Conservation (phyloP, 2,113 vertebrate genomes). For the Abramis brama region DNA sequence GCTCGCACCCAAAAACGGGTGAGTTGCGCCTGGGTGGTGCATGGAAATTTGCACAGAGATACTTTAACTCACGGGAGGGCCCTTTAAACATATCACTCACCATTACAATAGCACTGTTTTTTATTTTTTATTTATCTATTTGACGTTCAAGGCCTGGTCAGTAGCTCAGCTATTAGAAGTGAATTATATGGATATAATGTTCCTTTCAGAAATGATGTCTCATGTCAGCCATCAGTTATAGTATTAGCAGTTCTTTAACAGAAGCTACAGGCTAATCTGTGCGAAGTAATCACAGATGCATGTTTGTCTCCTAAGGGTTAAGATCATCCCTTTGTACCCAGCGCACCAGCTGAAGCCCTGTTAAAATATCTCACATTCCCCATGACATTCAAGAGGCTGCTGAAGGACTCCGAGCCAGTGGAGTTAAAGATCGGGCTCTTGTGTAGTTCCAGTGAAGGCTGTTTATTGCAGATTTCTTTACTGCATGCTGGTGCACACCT, state of each 20-base stretch:
- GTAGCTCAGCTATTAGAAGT: background rate
- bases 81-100: conserved; percentile 6
- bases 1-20: conserved; percentile 21
- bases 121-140: background rate
- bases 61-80: conserved; percentile 1
- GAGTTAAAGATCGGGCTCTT: conserved; percentile 52
- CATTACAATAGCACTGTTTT: background rate
- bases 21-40: conserved; percentile 34
- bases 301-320: conserved; percentile 34
- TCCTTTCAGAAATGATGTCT: background rate
- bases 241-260: conserved; percentile 3
- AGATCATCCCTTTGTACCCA: conserved; percentile 31
- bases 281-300: conserved; percentile 25
- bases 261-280: background rate
- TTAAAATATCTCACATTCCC: conserved; percentile 58
- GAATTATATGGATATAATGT: background rate
- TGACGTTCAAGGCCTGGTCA: background rate
- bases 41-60: conserved; percentile 6
- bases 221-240: background rate
- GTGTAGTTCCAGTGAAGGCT: conserved; percentile 59
- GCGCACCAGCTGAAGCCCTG: conserved; percentile 30
- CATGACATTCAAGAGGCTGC: conserved; percentile 52
- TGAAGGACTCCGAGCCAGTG: conserved; percentile 49
- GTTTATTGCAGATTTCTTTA: conserved; percentile 74
- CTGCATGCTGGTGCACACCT: conserved; percentile 68